Conservation (phyloP, 2,113 vertebrate species). For the Athene cunicularia region DNA sequence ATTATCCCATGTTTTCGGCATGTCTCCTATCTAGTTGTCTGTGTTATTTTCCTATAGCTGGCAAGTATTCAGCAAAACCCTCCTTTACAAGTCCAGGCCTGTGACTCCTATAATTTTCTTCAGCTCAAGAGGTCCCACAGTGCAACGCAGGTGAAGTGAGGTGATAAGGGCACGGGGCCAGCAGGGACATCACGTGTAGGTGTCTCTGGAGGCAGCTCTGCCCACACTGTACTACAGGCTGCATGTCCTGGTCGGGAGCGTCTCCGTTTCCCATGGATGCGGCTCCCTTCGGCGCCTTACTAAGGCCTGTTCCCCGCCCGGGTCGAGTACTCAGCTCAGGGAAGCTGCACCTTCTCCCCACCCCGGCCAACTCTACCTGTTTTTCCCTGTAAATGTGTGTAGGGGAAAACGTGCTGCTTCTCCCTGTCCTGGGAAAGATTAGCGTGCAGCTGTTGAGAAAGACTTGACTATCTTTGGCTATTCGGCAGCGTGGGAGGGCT, state of each 20-base stretch:
- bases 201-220: neutral
- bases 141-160: neutral
- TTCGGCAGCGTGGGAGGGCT: neutral
- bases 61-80: neutral
- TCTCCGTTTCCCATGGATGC: neutral
- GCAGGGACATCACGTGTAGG: neutral
- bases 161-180: neutral
- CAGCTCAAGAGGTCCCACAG: neutral
- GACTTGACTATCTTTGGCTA: neutral
- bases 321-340: accelerated
- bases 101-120: neutral
- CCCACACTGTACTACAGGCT: neutral
- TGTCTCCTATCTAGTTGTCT: neutral
- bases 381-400: too few species aligned
- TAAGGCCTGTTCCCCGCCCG: accelerated
- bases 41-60: neutral
- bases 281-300: neutral
- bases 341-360: neutral
- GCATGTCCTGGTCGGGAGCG: neutral
- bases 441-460: constrained; percentile 17
- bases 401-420: neutral
- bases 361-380: neutral
- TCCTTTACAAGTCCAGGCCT: neutral
- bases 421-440: neutral
- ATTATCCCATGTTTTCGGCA: neutral